These are phyloP conservation scores for Notothenia rossii DNA, from an alignment of 2,113 vertebrate genomes.

Conservation along the genomic window DNA sequence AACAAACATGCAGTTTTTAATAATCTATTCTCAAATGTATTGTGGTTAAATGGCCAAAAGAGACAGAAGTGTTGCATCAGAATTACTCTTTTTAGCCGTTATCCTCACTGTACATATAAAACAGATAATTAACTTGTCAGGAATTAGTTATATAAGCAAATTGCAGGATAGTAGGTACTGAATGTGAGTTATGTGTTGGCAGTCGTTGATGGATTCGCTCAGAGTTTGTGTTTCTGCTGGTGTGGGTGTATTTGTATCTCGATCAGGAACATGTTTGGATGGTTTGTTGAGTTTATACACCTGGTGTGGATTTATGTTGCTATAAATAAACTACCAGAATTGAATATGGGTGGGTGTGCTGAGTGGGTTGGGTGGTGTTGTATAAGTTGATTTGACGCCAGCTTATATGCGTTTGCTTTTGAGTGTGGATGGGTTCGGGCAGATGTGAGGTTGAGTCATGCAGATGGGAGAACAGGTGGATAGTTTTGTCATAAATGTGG, in stretches of 20 bases:
- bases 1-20: too few species aligned
- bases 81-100: neutral
- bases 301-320: conserved; percentile 6
- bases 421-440: neutral
- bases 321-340: neutral
- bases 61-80: neutral
- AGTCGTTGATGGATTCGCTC: neutral
- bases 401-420: conserved; percentile 7
- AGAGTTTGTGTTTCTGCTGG: neutral
- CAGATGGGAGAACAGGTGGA: neutral
- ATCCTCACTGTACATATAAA: neutral
- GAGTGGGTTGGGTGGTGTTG: conserved; percentile 27
- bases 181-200: neutral
- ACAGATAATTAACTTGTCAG: neutral
- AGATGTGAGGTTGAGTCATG: conserved; percentile 12
- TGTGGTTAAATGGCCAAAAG: neutral
- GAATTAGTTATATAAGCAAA: neutral
- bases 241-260: neutral
- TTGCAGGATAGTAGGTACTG: neutral
- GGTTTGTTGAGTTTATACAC: neutral
- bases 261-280: neutral
- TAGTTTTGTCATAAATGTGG: neutral
- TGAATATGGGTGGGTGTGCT: conserved; percentile 15
- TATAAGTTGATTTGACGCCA: conserved; percentile 14
- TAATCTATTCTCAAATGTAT: too few species aligned